Evolutionary conservation across 2,888 invertebrate genomes (phyloP).

Genomic region (Aspidiotus destructor): DNA sequence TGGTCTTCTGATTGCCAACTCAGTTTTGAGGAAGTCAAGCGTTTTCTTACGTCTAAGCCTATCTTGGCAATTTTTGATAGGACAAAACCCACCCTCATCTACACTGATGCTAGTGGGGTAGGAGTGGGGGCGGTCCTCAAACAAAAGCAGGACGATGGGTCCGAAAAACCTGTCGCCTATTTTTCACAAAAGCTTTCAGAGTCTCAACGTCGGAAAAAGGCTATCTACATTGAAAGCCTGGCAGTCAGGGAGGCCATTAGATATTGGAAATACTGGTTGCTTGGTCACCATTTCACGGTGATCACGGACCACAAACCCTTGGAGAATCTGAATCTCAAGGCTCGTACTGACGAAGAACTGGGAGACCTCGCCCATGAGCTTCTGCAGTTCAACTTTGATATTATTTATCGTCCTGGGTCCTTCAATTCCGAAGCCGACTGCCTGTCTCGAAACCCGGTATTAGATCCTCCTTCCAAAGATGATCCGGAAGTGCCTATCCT

Average conservation of each 20-base stretch:
- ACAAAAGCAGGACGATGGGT: too few species aligned
- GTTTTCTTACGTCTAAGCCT: conserved; percentile 33
- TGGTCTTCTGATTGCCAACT: conserved; percentile 35
- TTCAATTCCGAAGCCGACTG: conserved; percentile 33
- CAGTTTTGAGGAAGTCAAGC: conserved; percentile 26
- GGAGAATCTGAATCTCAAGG: conserved; percentile 35
- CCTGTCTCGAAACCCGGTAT: too few species aligned
- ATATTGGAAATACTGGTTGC: conserved; percentile 33
- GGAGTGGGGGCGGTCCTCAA: too few species aligned
- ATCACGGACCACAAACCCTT: conserved; percentile 35
- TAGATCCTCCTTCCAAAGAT: conserved; percentile 14
- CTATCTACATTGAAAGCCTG: conserved; percentile 15
- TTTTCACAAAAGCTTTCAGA: too few species aligned
- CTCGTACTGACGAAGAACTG: conserved; percentile 36
- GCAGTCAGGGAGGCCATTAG: conserved; percentile 30
- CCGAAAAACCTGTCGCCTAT: too few species aligned
- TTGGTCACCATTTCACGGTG: conserved; percentile 26
- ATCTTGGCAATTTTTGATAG: conserved; percentile 9
- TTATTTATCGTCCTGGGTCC: conserved; percentile 36
- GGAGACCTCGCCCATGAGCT: conserved; percentile 36
- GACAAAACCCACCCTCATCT: too few species aligned
- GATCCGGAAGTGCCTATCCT: not conserved
- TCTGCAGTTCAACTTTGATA: conserved; percentile 36
- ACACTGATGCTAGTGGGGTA: too few species aligned
- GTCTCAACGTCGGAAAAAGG: too few species aligned